Evolutionary conservation across 2,113 vertebrate genomes (phyloP), one percentile per base, ranked within the genome.

Genomic region (Orycteropus afer): DNA sequence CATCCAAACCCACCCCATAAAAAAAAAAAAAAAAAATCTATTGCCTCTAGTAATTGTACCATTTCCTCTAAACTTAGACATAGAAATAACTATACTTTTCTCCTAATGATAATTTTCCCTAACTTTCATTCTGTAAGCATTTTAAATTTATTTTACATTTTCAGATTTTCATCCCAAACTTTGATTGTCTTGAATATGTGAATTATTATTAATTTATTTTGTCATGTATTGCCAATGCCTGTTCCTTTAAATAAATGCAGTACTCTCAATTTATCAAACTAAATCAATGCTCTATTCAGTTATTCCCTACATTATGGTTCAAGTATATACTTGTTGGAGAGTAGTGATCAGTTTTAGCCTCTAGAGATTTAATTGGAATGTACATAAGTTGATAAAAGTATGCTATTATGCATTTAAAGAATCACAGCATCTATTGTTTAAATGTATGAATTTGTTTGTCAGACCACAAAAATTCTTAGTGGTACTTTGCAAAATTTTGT

Each of bases 221-320:
- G 67, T 94, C 29, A 80, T 42, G 77, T 91, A 32, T 83, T 95
- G 91, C 29, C 86, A 1, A 51, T 3, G 9, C 57, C 1, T 93
- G 89, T 93, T 45, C 87, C 17, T 91, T 85, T 78, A 95, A 96
- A 84, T 89, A 53, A 57, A 34, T 81, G 32, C 2, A 74, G 14
- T 63, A 45, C 73, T 93, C 88, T 49, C 55, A 45, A 84, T 93
- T 92, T 84, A 83, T 53, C 90, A 49, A 87, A 90, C 49, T 76
- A 91, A 97, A 42, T 91, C 80, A 93, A 74, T 93, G 94, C 96
- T 91, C 63, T 89, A 42, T 96, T 95, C 80, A 97, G 80, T 92
- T 89, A 90, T 45, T 0, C 51, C 11, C 93, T 96, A 90, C 67
- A 59, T 96, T 94, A 90, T 82, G 91, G 57, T 95, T 93, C 80